phyloP scores from a whole-genome alignment of 2,113 vertebrate genomes.

The Cephalopterus ornatus region DNA sequence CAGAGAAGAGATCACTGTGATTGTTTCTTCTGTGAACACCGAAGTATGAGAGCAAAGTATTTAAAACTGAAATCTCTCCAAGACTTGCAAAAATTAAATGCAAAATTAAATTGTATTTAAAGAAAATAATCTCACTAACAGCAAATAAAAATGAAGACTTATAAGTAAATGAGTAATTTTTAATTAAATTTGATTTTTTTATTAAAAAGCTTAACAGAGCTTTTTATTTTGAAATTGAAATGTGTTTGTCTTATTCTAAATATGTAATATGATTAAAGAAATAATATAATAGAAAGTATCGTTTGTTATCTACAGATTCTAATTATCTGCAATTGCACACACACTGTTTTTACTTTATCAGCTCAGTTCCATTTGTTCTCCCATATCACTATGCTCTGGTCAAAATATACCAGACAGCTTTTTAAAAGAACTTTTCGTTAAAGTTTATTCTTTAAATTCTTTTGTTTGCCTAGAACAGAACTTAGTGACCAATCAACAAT shows the following conservation, averaged over 20 bases:
- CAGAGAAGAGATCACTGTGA: not conserved
- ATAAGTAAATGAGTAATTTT: not conserved
- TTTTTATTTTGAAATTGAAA: not conserved
- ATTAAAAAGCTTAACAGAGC: not conserved
- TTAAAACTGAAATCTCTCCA: not conserved
- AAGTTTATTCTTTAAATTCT: not conserved
- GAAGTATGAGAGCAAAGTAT: not conserved
- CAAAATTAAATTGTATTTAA: not conserved
- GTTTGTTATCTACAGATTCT: not conserved
- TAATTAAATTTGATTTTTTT: not conserved
- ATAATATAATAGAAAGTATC: not conserved
- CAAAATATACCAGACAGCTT: not conserved
- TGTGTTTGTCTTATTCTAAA: not conserved
- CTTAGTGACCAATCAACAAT: not conserved
- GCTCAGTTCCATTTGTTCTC: not conserved
- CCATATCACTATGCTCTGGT: not conserved
- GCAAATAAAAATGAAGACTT: not conserved
- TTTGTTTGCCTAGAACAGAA: not conserved
- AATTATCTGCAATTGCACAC: not conserved
- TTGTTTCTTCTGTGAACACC: not conserved
- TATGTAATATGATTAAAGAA: not conserved
- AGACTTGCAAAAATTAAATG: not conserved
- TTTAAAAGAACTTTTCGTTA: not conserved
- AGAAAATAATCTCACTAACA: not conserved
- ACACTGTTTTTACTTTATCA: not conserved